Conservation (phyloP, 2,888 invertebrate genomes). For the Rhaphigaster nebulosa region DNA sequence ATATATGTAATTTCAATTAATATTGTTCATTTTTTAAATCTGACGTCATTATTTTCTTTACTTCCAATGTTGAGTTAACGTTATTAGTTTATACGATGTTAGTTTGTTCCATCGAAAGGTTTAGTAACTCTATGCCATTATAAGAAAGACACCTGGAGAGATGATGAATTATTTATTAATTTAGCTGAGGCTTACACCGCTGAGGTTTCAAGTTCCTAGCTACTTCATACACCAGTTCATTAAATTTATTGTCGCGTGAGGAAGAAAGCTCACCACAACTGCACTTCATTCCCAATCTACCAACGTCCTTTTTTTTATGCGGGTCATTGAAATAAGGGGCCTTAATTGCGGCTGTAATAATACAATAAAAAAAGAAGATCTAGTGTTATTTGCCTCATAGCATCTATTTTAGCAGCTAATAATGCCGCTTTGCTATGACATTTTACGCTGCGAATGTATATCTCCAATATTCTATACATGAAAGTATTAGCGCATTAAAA, state of each 20-base stretch:
- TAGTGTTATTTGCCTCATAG: background rate
- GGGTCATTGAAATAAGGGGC: background rate
- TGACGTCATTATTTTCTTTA: no score
- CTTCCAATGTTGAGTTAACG: no score
- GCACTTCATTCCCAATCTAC: background rate
- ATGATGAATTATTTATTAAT: constrained; percentile 1
- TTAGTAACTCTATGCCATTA: background rate
- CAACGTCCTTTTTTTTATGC: background rate
- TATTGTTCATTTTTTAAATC: no score
- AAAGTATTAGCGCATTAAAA: background rate
- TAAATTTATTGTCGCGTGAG: background rate
- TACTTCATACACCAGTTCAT: background rate
- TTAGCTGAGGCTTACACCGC: background rate
- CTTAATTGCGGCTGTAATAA: background rate
- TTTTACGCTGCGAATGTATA: background rate
- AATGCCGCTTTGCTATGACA: background rate
- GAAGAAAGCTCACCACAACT: background rate
- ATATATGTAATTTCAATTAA: no score
- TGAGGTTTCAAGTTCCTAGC: background rate
- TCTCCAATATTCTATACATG: background rate
- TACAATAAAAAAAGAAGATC: background rate
- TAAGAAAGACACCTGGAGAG: background rate
- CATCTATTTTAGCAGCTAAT: constrained; percentile 29
- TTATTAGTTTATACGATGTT: no score
- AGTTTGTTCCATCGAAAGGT: no score